These are phyloP conservation scores for Hoplostethus atlanticus DNA, from an alignment of 2,797 vertebrate species.

Conservation along the genomic window DNA sequence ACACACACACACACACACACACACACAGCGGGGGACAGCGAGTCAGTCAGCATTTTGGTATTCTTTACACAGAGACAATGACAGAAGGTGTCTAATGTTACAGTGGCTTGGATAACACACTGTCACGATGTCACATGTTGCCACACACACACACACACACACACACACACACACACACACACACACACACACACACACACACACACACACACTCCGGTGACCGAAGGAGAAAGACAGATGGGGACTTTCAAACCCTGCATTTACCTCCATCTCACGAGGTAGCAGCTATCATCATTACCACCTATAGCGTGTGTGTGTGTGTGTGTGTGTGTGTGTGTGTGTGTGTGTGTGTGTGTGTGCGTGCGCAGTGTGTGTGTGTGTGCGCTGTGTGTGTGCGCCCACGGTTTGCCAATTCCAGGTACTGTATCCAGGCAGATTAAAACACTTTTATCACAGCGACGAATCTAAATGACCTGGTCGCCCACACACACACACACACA, in stretches of 20 bases:
- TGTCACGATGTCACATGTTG: conserved; percentile 11
- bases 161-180: neutral
- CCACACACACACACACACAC: neutral
- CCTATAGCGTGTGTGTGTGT: conserved; percentile 13
- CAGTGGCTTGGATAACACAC: conserved; percentile 54
- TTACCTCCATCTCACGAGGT: conserved; percentile 7
- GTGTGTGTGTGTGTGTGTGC: neutral
- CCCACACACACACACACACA: conserved; percentile 23
- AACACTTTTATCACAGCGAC: conserved; percentile 46
- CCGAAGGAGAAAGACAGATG: neutral
- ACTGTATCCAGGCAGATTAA: conserved; percentile 75
- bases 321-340: conserved; percentile 1
- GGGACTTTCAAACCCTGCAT: conserved; percentile 30
- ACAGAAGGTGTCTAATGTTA: conserved; percentile 63
- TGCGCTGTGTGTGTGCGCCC: neutral
- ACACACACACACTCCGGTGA: neutral
- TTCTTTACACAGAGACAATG: conserved; percentile 66
- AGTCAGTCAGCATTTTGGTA: conserved; percentile 54
- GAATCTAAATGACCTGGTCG: conserved; percentile 41
- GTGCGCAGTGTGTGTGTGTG: too few relatives aligned
- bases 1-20: neutral
- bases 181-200: conserved; percentile 8
- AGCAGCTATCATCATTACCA: conserved; percentile 10
- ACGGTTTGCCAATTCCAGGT: conserved; percentile 35
- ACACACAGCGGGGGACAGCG: conserved; percentile 21